Base-by-base conservation (phyloP, 1,140 invertebrate species). In the Drosophila hydei region DNA sequence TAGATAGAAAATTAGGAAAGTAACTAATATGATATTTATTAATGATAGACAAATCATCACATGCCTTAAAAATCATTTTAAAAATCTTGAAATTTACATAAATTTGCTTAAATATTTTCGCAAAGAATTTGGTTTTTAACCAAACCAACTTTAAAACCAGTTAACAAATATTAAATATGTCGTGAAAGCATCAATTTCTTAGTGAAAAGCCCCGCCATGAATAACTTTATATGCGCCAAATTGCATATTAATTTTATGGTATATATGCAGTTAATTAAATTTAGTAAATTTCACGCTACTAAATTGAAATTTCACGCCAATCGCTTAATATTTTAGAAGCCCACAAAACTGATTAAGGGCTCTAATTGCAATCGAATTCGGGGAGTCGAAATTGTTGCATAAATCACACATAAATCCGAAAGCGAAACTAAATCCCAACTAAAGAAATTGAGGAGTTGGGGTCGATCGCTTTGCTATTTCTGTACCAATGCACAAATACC, bases 351-450 rank as follows among this genome's bases (percentile, higher is more conserved):
- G 54, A 43, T 43, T 23, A 16, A n/a, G 16, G 18, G 43, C 8
- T 42, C 38, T 42, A 42, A 25, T 54, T 54, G 47, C 33, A 51
- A 52, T 60, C 61, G 48, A 70, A 64, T 64, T 65, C 43, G 64
- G 60, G 52, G 30, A 64, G 55, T 48, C 56, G 45, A 56, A 50
- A 27, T 47, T 12, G 63, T 60, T 60, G 63, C 70, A 72, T 72
- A 67, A 59, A 72, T 72, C 70, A 51, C 21, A 6, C 38, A 64
- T 18, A 60, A 67, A 72, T 72, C 62, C 61, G 27, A 30, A 12
- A 16, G 9, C 9, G 30, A 42, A 14, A 42, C 38, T 36, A 47
- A 72, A 72, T 72, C 69, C 55, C 55, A 19, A 11, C 33, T 42
- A 45, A 55, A 43, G 9, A 8, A 21, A 5, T 45, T 6, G 30